These are phyloP conservation scores for Ceratitis capitata DNA, from an alignment of 1,140 invertebrate species.

Conservation along the genomic window DNA sequence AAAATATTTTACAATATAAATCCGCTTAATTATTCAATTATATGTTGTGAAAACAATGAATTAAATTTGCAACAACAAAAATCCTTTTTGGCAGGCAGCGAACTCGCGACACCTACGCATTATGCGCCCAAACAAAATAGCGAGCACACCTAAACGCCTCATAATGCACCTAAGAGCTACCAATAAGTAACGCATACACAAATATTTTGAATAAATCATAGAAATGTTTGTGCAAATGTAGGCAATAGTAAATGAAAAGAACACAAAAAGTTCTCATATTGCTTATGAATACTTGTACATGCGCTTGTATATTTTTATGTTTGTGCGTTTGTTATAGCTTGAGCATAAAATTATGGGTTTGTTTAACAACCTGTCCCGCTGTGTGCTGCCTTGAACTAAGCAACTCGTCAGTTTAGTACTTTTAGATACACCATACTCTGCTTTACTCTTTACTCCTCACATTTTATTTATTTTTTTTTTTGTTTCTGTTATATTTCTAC, in stretches of 20 bases:
- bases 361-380: slow-evolving; percentile 20
- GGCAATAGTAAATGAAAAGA: slow-evolving; percentile 14
- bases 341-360: slow-evolving; percentile 18
- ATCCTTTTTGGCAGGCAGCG: neutral
- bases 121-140: neutral
- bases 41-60: neutral
- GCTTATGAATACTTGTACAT: neutral
- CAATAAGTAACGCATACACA: neutral
- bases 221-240: neutral
- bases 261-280: neutral
- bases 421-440: neutral
- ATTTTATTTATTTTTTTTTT: neutral
- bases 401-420: neutral
- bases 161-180: neutral
- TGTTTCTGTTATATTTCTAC: neutral
- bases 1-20: neutral
- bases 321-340: neutral
- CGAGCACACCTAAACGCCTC: neutral
- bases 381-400: neutral
- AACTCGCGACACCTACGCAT: neutral
- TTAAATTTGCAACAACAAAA: neutral
- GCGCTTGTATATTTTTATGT: neutral
- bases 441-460: no score
- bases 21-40: neutral
- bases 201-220: no score